Conservation (phyloP, 2,888 invertebrate species). For the Drosophila demipolita region DNA sequence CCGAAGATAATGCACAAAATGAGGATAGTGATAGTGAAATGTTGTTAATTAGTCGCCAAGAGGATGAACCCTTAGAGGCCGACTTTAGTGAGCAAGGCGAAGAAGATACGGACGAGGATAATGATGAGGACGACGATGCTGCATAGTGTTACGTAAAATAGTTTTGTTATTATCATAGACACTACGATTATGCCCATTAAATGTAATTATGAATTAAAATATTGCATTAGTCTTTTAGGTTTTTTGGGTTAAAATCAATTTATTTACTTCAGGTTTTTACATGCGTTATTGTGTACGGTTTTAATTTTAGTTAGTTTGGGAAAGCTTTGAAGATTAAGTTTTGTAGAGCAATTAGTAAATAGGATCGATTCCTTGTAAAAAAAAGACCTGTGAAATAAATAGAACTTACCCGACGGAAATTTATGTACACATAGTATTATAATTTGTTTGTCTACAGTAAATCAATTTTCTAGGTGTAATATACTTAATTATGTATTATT, state of each 20-base stretch:
- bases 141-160: constrained; percentile 22
- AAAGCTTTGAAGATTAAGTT: constrained; percentile 41
- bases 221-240: neutral
- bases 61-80: constrained; percentile 29
- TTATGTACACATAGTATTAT: constrained; percentile 45
- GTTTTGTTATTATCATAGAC: constrained; percentile 20
- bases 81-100: constrained; percentile 66
- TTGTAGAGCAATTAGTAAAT: constrained; percentile 29
- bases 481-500: constrained; percentile 40
- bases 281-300: constrained; percentile 44
- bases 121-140: constrained; percentile 66
- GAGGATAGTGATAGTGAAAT: constrained; percentile 78
- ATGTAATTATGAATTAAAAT: constrained; percentile 23
- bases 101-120: constrained; percentile 49
- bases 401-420: constrained; percentile 50
- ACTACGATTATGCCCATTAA: constrained; percentile 2
- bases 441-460: constrained; percentile 28
- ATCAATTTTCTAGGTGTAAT: constrained; percentile 49
- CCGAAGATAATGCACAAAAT: neutral
- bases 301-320: constrained; percentile 21
- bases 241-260: constrained; percentile 33
- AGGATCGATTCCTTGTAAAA: constrained; percentile 29
- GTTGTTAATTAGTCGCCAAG: constrained; percentile 63
- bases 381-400: constrained; percentile 30
- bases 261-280: constrained; percentile 45